Conservation (phyloP, 2,888 invertebrate genomes). For the Lampropteryx suffumata region DNA sequence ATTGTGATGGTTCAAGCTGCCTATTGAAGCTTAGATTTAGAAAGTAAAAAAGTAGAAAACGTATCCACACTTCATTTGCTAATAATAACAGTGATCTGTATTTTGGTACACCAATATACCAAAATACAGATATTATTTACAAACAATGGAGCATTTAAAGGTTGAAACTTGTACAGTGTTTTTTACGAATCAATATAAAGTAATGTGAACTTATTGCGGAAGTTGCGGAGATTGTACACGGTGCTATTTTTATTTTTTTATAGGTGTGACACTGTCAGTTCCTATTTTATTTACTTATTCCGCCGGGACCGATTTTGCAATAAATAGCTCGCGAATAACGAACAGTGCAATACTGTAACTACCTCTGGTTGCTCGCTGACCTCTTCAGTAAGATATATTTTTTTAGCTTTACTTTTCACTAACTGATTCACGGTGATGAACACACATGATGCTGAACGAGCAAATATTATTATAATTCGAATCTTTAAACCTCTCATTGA, state of each 20-base stretch:
- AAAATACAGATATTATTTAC: too few species aligned
- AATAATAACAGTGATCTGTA: neutral
- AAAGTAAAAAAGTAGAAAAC: constrained; percentile 17
- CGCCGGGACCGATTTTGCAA: too few species aligned
- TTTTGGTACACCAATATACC: constrained; percentile 4
- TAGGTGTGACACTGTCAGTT: neutral
- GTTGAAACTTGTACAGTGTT: neutral
- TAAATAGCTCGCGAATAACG: too few species aligned
- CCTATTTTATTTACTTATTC: too few species aligned
- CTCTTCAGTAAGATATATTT: too few species aligned
- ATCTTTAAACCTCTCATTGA: too few species aligned
- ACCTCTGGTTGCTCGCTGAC: too few species aligned
- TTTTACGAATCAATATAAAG: neutral
- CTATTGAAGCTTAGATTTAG: constrained; percentile 43
- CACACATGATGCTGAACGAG: too few species aligned
- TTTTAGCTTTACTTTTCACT: too few species aligned
- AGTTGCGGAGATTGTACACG: constrained; percentile 26
- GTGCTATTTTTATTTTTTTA: constrained; percentile 11
- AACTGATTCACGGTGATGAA: too few species aligned
- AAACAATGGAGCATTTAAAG: constrained; percentile 22
- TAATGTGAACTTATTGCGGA: constrained; percentile 25
- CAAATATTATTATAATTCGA: too few species aligned
- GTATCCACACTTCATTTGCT: constrained; percentile 8
- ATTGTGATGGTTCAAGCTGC: constrained; percentile 52
- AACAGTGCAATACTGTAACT: too few species aligned